phyloP scores from a whole-genome alignment of 2,797 vertebrate species.

The Sebastes vulpes region DNA sequence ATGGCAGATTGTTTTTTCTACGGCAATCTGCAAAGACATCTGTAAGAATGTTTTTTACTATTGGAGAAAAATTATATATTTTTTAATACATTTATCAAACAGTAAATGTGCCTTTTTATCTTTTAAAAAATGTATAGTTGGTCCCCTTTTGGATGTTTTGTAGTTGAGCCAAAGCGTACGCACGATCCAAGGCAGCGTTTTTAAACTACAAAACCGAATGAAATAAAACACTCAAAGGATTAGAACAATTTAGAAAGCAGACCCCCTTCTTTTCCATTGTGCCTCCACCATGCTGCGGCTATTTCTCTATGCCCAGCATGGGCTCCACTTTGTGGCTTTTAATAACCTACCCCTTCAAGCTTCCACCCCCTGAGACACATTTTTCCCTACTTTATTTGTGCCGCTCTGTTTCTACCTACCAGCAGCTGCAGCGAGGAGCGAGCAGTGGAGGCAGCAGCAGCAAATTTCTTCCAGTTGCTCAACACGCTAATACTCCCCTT shows the following conservation, averaged over 20 bases:
- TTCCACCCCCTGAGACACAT: conserved; percentile 92
- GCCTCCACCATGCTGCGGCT: conserved; percentile 92
- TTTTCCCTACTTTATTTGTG: conserved; percentile 90
- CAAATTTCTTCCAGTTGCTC: conserved; percentile 97
- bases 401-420: conserved; percentile 90
- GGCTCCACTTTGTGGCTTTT: conserved; percentile 96
- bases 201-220: conserved; percentile 88
- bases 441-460: conserved; percentile 75
- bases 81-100: conserved; percentile 3
- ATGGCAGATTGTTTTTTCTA: conserved; percentile 20
- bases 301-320: conserved; percentile 94
- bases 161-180: conserved; percentile 56
- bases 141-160: conserved; percentile 44
- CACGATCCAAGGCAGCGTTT: conserved; percentile 75
- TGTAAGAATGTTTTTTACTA: conserved; percentile 4
- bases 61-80: neutral
- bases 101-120: conserved; percentile 13
- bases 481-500: conserved; percentile 91
- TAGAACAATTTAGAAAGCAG: conserved; percentile 94
- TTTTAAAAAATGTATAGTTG: neutral
- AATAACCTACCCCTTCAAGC: conserved; percentile 97
- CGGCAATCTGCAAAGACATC: neutral
- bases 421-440: conserved; percentile 85
- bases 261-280: conserved; percentile 90
- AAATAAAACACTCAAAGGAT: conserved; percentile 96